These are phyloP conservation scores for Sinocyclocheilus maitianheensis DNA, from an alignment of 2,113 vertebrate genomes.

Conservation along the genomic window DNA sequence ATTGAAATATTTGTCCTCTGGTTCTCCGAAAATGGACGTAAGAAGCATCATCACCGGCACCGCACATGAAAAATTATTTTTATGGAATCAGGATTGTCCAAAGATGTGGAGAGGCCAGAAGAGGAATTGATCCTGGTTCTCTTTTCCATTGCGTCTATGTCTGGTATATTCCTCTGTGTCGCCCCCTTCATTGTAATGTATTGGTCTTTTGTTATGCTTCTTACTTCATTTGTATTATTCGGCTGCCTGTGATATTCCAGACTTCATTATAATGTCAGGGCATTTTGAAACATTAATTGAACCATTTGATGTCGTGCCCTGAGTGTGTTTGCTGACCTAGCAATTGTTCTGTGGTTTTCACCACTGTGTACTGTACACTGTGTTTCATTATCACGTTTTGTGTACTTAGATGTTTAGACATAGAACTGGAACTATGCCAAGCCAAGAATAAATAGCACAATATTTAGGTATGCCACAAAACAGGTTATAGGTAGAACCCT, in stretches of 20 bases:
- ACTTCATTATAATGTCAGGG: constrained; percentile 9
- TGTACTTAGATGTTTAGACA: too few relatives aligned
- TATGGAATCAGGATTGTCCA: neutral
- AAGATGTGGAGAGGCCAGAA: neutral
- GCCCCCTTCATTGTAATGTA: constrained; percentile 1
- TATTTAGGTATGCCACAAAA: neutral
- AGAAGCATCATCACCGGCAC: too few relatives aligned
- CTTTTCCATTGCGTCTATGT: constrained; percentile 17
- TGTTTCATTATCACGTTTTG: too few relatives aligned
- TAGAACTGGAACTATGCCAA: neutral
- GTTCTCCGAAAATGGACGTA: too few relatives aligned
- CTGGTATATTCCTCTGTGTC: constrained; percentile 35
- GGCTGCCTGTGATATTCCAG: constrained; percentile 5
- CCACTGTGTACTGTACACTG: neutral
- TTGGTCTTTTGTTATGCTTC: constrained; percentile 18
- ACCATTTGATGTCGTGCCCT: neutral
- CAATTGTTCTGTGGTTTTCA: constrained; percentile 3
- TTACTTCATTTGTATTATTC: neutral
- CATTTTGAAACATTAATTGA: neutral
- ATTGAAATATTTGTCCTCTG: too few relatives aligned
- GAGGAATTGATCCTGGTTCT: constrained; percentile 24
- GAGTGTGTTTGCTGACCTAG: neutral
- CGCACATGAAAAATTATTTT: neutral
- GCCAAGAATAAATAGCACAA: neutral
- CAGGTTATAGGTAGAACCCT: neutral